These are phyloP conservation scores for Rhinoptilus africanus DNA, from an alignment of 2,113 vertebrate species.

Conservation along the genomic window DNA sequence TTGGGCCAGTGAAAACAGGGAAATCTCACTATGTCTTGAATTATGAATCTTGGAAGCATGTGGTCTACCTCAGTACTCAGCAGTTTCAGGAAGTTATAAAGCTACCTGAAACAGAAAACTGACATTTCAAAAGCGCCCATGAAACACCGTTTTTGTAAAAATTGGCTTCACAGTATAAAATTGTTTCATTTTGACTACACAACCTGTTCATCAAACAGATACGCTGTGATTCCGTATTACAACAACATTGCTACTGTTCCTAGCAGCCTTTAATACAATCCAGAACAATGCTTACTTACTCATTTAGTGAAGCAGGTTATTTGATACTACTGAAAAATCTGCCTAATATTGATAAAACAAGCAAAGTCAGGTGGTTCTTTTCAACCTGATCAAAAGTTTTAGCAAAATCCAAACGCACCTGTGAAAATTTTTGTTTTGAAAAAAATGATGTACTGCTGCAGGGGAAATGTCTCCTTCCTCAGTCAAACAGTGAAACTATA, in stretches of 20 bases:
- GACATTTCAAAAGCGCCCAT: neutral
- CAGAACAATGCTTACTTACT: neutral
- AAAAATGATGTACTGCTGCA: neutral
- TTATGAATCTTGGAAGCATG: neutral
- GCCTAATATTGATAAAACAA: neutral
- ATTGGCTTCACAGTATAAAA: neutral
- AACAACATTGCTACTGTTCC: neutral
- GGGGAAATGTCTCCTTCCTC: neutral
- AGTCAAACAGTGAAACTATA: neutral
- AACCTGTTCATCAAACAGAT: neutral
- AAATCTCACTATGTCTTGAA: neutral
- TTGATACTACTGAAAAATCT: neutral
- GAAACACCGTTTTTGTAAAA: neutral
- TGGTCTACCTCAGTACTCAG: neutral
- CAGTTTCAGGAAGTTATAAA: neutral
- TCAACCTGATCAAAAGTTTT: neutral
- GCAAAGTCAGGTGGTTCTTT: neutral
- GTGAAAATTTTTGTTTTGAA: neutral
- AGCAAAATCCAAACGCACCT: neutral
- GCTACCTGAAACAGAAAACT: neutral
- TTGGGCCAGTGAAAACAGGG: neutral
- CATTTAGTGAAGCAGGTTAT: neutral
- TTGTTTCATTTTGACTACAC: neutral
- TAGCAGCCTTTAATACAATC: neutral
- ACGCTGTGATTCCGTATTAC: neutral